A percentile compares a stretch with the other conserved stretches of the same genome.
These are phyloP conservation scores for Cyclopterus lumpus DNA, from an alignment of 2,797 vertebrate genomes.

Conservation along the genomic window DNA sequence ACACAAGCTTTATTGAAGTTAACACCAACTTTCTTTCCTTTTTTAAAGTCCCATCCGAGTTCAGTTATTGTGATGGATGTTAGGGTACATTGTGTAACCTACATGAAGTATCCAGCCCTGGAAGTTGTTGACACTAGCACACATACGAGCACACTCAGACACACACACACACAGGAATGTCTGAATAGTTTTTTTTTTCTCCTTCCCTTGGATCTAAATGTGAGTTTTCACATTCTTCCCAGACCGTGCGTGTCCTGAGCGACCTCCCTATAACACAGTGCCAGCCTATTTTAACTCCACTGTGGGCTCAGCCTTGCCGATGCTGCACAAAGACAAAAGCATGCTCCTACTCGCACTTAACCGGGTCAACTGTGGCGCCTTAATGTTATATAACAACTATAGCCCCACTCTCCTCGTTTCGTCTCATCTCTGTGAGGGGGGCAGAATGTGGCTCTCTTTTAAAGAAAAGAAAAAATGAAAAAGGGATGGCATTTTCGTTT, in stretches of 20 bases:
- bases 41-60: neutral
- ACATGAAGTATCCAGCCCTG: constrained; percentile 27
- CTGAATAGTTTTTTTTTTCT: constrained; percentile 67
- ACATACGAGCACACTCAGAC: constrained; percentile 55
- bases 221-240: constrained; percentile 68
- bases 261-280: constrained; percentile 53
- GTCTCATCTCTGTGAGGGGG: neutral
- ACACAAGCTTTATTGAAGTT: constrained; percentile 5
- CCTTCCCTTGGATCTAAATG: constrained; percentile 65
- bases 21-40: neutral
- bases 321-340: constrained; percentile 8
- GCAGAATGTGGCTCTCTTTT: neutral
- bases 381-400: constrained; percentile 62
- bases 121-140: constrained; percentile 41
- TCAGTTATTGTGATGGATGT: constrained; percentile 11
- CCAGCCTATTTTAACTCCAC: constrained; percentile 39
- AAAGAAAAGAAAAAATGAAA: constrained; percentile 17
- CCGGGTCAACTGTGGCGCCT: constrained; percentile 51
- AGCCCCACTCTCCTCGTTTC: constrained; percentile 22
- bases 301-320: constrained; percentile 42
- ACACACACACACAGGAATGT: constrained; percentile 74
- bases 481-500: no score
- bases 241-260: constrained; percentile 48
- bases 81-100: constrained; percentile 40
- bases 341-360: constrained; percentile 44